Conservation (phyloP, 37 sponge, comb jelly and placozoan species). For the Hexactinellida sp. region DNA sequence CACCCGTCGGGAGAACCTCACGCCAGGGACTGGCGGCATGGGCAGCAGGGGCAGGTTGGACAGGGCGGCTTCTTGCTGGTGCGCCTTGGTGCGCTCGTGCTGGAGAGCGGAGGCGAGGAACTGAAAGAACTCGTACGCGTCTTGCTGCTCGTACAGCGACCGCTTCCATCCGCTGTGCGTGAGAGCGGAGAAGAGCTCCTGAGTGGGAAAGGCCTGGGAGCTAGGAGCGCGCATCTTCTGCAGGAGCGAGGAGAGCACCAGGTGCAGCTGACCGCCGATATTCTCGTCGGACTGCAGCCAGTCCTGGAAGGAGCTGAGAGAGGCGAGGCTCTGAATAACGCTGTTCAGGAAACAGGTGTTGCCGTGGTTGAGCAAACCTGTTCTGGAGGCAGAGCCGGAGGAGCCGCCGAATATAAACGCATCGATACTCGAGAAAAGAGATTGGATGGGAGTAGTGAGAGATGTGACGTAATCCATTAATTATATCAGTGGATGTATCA, state of each 20-base stretch:
- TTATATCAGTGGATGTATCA: too few species aligned
- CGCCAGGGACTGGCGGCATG: background rate
- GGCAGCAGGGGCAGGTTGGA: background rate
- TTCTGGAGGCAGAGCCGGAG: background rate
- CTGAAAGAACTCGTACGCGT: background rate
- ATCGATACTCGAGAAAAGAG: background rate
- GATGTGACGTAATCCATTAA: slow-evolving; percentile 4
- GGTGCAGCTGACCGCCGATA: background rate
- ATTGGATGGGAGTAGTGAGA: background rate
- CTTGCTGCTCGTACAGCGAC: background rate
- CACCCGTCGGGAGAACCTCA: background rate
- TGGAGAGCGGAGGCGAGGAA: background rate
- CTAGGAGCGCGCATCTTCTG: background rate
- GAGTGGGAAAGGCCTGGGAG: background rate
- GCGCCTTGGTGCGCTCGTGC: background rate
- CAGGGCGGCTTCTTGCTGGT: background rate
- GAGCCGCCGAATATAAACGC: background rate
- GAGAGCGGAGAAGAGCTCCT: background rate
- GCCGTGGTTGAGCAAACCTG: background rate
- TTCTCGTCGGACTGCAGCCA: background rate
- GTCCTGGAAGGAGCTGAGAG: background rate
- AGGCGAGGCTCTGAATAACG: background rate
- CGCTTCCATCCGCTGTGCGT: slow-evolving; percentile 10
- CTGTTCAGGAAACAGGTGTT: slow-evolving; percentile 6
- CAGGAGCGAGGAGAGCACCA: background rate